Evolutionary conservation across 2,113 vertebrate species (phyloP), one percentile per base, ranked within the genome.

Genomic region (Prionailurus viverrinus): DNA sequence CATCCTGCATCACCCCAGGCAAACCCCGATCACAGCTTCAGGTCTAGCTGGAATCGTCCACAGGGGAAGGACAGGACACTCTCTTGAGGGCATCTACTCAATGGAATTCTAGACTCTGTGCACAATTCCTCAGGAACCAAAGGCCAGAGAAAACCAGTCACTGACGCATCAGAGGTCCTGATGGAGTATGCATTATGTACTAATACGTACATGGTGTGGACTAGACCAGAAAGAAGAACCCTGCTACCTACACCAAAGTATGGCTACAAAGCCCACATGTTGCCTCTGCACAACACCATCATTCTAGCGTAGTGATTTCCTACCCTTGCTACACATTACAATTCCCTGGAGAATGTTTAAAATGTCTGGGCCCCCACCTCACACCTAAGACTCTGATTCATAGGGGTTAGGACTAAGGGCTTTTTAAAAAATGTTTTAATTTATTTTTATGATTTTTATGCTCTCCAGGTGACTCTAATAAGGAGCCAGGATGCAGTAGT

Each of bases 131-230:
- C 23, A 65, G 55, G 58, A 95, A 94, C 8, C 18, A 83, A 85
- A 94, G 96, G 74, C 58, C 73, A 73, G 53, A 95, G 84, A 84
- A 61, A 95, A 90, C 11, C 68, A 95, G 53, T 74, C 10, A 18
- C 14, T 10, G 63, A 87, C 31, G 51, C 15, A 66, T 48, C 15
- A 65, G 51, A 89, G 51, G 79, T 23, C 5, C 73, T 71, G 66
- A 1, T 1, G 3, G 82, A 21, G 61, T 85, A 41, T 86, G 27
- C 13, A 27, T 25, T 58, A 69, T 65, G 29, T 48, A 65, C 63
- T 93, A 51, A 89, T 55, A 68, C 13, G 39, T 18, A 53, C 4
- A 27, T 4, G 39, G 39, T 0, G 4, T 27, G 39, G 10, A 58
- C 78, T 80, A 90, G 16, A 31, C 15, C 41, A 78, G 58, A 78